These are phyloP conservation scores for Fulmarus glacialis DNA, from an alignment of 2,113 vertebrate genomes.

Conservation along the genomic window DNA sequence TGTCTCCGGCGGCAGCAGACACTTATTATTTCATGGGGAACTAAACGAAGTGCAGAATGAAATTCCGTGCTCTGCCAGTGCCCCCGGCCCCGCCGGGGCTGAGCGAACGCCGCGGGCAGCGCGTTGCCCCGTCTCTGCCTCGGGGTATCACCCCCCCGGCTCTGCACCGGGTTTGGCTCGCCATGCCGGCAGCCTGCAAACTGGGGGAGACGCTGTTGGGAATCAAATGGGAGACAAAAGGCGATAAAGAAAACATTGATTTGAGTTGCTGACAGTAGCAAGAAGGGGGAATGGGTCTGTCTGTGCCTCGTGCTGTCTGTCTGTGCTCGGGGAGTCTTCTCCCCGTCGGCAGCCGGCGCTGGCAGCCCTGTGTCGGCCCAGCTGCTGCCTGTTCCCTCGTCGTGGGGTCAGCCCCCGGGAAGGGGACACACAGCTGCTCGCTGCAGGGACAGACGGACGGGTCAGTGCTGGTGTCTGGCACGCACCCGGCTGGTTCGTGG, in stretches of 20 bases:
- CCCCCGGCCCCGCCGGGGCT: neutral
- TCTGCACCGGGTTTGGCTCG: neutral
- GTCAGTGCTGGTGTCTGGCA: neutral
- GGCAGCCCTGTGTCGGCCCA: neutral
- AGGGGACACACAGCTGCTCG: accelerated
- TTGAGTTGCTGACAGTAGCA: conserved; percentile 17
- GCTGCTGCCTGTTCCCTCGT: neutral
- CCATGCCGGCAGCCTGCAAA: neutral
- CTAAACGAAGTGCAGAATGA: conserved; percentile 41
- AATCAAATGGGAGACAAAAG: conserved; percentile 44
- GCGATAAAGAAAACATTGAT: conserved; percentile 2
- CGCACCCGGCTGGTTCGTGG: accelerated
- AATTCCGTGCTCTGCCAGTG: neutral
- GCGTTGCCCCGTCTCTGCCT: neutral
- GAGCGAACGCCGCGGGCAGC: neutral
- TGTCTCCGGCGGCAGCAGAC: conserved; percentile 50
- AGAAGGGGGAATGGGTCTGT: neutral
- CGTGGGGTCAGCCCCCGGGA: accelerated
- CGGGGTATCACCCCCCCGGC: accelerated
- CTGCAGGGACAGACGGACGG: accelerated
- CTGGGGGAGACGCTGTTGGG: neutral
- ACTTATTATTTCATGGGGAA: conserved; percentile 53
- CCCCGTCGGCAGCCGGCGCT: neutral
- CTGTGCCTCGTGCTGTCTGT: neutral
- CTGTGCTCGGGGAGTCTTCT: neutral